Evolutionary conservation across 2,113 vertebrate species (phyloP).

Genomic region (Peromyscus leucopus): DNA sequence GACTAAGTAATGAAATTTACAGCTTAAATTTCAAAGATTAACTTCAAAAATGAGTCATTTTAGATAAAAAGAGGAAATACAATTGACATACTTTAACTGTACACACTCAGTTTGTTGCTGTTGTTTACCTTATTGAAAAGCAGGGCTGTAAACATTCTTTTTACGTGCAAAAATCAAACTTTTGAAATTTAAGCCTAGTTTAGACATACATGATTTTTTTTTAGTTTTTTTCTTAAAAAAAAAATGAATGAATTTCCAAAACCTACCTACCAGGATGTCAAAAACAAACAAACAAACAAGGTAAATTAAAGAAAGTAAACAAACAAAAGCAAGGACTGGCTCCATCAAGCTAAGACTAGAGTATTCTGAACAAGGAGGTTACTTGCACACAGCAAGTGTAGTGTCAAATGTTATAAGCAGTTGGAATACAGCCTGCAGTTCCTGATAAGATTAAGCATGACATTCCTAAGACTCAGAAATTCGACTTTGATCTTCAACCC

Average conservation of each 20-base stretch:
- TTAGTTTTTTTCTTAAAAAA: neutral
- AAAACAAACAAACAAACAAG: neutral
- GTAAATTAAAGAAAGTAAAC: neutral
- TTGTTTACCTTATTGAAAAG: constrained; percentile 32
- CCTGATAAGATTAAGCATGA: constrained; percentile 34
- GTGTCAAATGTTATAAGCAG: neutral
- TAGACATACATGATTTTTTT: neutral
- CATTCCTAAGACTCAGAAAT: neutral
- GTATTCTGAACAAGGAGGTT: neutral
- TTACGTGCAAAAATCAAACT: neutral
- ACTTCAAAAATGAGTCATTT: neutral
- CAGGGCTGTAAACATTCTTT: neutral
- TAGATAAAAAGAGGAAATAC: neutral
- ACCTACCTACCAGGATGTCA: neutral
- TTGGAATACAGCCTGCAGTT: neutral
- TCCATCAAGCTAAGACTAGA: neutral
- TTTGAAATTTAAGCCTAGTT: constrained; percentile 9
- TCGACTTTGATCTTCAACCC: neutral
- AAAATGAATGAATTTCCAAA: neutral
- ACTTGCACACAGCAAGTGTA: neutral
- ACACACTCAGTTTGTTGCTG: neutral
- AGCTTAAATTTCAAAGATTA: constrained; percentile 50
- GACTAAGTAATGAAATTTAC: neutral
- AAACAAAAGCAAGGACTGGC: neutral
- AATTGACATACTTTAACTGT: neutral